Evolutionary conservation across 2,113 vertebrate species (phyloP).

Genomic region (Chinchilla lanigera): DNA sequence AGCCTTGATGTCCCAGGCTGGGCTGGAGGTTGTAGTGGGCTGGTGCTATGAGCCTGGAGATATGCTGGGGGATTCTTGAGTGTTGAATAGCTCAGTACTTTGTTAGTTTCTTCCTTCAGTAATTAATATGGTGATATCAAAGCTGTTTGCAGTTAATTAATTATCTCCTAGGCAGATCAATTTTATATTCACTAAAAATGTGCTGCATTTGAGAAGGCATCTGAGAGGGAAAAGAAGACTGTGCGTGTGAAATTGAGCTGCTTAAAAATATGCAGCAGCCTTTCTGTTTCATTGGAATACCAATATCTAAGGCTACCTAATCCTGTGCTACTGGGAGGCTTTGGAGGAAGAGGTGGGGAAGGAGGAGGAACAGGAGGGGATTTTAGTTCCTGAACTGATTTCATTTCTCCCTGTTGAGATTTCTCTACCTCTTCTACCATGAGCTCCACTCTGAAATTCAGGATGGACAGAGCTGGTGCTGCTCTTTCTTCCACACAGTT

Average conservation of each 20-base stretch:
- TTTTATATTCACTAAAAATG: constrained; percentile 14
- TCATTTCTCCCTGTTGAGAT: not conserved
- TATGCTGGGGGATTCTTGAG: not conserved
- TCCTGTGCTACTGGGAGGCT: not conserved
- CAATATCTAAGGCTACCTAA: not conserved
- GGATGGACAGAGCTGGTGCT: not conserved
- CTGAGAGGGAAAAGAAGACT: not conserved
- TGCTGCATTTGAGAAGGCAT: not conserved
- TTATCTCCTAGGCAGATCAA: constrained; percentile 15
- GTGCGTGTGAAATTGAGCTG: accelerated
- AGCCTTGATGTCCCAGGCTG: not conserved
- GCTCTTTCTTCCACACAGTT: not conserved
- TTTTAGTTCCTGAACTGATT: not conserved
- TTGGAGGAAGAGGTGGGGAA: not conserved
- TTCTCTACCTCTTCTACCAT: not conserved
- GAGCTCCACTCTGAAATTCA: not conserved
- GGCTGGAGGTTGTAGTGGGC: not conserved
- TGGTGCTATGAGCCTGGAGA: not conserved
- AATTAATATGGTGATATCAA: constrained; percentile 41
- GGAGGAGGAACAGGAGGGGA: not conserved
- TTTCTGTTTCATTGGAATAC: not conserved
- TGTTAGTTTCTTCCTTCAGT: not conserved
- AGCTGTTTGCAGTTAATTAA: constrained; percentile 33
- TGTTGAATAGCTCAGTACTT: not conserved
- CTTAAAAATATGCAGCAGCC: not conserved